phyloP scores from a whole-genome alignment of 1,140 invertebrate genomes.

The Drosophila bocqueti region DNA sequence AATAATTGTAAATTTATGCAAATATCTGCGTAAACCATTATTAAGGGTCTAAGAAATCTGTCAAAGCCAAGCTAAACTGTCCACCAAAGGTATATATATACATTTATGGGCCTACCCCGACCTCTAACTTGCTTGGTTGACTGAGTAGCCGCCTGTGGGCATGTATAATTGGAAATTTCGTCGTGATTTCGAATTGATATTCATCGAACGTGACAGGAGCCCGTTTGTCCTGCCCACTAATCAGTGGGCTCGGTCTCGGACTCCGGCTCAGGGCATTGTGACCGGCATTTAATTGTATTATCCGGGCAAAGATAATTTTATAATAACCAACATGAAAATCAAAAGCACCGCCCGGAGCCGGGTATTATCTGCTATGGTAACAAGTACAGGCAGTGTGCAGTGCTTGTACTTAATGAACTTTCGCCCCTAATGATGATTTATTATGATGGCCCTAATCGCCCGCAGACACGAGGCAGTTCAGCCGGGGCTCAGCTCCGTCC shows the following conservation, averaged over 20 bases:
- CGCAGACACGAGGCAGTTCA: constrained; percentile 42
- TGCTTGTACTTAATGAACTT: constrained; percentile 61
- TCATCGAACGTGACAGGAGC: constrained; percentile 65
- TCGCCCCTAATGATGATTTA: constrained; percentile 72
- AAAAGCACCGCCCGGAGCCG: constrained; percentile 52
- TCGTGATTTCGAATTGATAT: constrained; percentile 63
- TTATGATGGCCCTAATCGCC: constrained; percentile 71
- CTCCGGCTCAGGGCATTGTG: constrained; percentile 31
- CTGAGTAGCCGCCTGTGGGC: constrained; percentile 51
- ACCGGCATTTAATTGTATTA: constrained; percentile 70
- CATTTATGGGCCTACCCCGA: neutral
- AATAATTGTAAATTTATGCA: neutral
- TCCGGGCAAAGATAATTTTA: constrained; percentile 59
- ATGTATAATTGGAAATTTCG: constrained; percentile 69
- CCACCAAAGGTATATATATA: neutral
- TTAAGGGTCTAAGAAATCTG: neutral
- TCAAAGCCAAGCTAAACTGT: constrained; percentile 3
- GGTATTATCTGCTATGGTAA: constrained; percentile 44
- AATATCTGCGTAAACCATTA: neutral
- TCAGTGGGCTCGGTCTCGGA: constrained; percentile 11
- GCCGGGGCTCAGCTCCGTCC: neutral
- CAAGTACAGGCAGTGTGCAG: constrained; percentile 26
- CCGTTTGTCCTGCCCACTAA: constrained; percentile 30
- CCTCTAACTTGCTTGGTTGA: constrained; percentile 8
- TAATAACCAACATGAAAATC: constrained; percentile 55